Evolutionary conservation across 2,797 vertebrate genomes (phyloP).

Genomic region (Tapirus indicus): DNA sequence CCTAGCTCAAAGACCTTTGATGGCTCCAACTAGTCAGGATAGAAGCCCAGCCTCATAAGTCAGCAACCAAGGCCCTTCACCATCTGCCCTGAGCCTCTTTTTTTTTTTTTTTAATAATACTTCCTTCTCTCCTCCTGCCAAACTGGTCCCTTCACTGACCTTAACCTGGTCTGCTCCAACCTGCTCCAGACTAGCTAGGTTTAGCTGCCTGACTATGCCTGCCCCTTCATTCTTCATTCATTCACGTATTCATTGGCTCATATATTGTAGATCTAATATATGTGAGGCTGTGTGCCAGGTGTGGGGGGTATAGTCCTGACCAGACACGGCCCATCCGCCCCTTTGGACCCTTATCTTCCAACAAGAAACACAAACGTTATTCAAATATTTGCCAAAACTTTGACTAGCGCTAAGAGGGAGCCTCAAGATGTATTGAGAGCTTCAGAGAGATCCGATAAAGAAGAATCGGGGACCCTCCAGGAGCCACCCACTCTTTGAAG

Average conservation of each 20-base stretch:
- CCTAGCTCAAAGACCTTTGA: background rate
- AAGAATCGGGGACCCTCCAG: background rate
- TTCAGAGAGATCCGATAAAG: background rate
- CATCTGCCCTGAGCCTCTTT: background rate
- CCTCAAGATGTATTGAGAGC: background rate
- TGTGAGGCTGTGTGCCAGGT: background rate
- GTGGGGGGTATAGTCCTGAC: background rate
- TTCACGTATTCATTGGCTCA: background rate
- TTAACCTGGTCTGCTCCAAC: background rate
- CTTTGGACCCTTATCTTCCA: background rate
- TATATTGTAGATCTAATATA: background rate
- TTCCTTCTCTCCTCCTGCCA: background rate
- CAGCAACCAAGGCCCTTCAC: background rate
- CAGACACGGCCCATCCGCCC: background rate
- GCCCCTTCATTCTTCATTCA: background rate
- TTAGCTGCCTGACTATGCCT: background rate
- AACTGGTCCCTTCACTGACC: background rate
- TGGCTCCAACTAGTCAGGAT: background rate
- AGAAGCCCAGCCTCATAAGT: background rate
- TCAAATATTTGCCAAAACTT: background rate
- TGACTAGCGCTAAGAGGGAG: background rate
- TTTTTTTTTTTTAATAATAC: too few relatives aligned
- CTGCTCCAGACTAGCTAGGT: background rate
- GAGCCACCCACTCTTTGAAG: background rate
- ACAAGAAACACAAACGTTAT: background rate